Evolutionary conservation across 2,797 vertebrate species (phyloP).

Genomic region (Tokudaia muenninki): DNA sequence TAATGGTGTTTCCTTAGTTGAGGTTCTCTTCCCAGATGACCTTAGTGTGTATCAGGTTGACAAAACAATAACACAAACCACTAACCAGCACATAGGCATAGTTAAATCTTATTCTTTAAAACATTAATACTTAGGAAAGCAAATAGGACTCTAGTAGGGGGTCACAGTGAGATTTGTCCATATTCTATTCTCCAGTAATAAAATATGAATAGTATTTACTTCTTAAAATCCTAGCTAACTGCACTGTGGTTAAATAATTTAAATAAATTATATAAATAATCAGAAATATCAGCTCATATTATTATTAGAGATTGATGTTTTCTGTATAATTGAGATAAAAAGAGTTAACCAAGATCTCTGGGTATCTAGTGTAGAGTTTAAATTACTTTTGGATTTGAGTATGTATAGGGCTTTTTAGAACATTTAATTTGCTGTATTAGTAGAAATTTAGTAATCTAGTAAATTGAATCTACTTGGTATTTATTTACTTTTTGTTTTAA

Average conservation of each 20-base stretch:
- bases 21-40: background rate
- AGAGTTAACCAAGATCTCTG: background rate
- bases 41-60: background rate
- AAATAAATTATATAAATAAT: too few relatives aligned
- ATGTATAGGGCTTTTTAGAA: background rate
- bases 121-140: background rate
- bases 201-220: background rate
- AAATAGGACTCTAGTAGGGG: background rate
- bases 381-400: background rate
- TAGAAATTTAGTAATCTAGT: background rate
- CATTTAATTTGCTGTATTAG: background rate
- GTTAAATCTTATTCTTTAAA: background rate
- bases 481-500: background rate
- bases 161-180: background rate
- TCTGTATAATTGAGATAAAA: background rate
- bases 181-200: background rate
- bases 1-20: background rate
- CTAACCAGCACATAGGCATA: background rate
- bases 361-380: background rate
- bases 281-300: background rate
- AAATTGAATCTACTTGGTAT: background rate
- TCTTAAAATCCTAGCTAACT: background rate
- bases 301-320: background rate
- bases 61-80: background rate
- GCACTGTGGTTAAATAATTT: background rate